Base-by-base conservation (phyloP, 2,113 vertebrate species). In the Calidris pygmaea region DNA sequence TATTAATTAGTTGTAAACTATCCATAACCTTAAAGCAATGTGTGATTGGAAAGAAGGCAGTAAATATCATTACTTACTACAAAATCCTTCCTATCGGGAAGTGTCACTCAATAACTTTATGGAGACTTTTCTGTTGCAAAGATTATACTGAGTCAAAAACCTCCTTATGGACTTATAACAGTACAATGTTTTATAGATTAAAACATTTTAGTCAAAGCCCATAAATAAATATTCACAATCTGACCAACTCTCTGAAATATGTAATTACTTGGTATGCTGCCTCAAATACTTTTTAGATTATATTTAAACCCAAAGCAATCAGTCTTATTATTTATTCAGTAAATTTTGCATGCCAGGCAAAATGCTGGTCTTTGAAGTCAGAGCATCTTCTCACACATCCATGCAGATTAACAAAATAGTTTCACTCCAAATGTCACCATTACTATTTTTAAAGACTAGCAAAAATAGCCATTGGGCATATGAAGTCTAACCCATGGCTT, bases 351-450 rank as follows among this genome's bases (percentile, higher is more conserved):
- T 73, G 24, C 32, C 29, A 73, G 23, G 30, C 16, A 83, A 89
- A 96, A 78, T 67, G 32, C 37, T 90, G 56, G 58, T 94, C 41
- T 88, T 91, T 90, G 55, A 91, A 95, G 50, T 52, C 50, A 83
- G 58, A 89, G 7, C 32, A 67, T 70, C 45, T 87, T 82, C 67
- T 77, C n/a, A 47, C 37, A 76, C n/a, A 88, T 6, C 1, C 2
- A 55, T 80, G n/a, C 8, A 90, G 59, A 73, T 55, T 59, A 83
- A 48, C 29, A 67, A 79, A 76, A 78, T 9, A 55, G 12, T 88
- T 93, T 86, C n/a, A 52, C 43, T 85, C 14, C 17, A 66, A 60
- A 90, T 58, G 10, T 80, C n/a, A 45, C 15, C 1, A 3, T 27
- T 4, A 1, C 6, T 67, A 10, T 63, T 84, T 90, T 71, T 83